Conservation (phyloP, 2,113 vertebrate species). For the Bothrops jararaca region DNA sequence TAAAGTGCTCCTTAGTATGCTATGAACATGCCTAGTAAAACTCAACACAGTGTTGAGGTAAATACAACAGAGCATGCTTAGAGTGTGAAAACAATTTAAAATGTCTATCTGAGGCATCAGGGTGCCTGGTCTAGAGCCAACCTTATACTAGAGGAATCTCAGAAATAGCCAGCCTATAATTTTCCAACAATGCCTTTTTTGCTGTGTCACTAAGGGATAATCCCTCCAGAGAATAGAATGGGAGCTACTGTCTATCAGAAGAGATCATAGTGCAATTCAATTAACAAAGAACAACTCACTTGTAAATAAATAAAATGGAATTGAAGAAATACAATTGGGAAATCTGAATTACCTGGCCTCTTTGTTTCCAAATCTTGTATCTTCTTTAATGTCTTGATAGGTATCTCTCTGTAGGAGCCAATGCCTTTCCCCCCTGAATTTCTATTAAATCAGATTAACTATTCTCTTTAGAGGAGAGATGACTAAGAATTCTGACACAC, state of each 20-base stretch:
- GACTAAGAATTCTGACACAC: not conserved
- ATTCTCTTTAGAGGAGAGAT: not conserved
- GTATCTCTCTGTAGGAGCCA: not conserved
- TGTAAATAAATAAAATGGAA: not conserved
- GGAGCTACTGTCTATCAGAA: not conserved
- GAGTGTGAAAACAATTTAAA: not conserved
- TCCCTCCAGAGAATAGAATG: not conserved
- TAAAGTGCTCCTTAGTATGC: not conserved
- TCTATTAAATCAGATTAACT: not conserved
- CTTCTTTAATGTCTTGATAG: not conserved
- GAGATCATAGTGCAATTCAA: not conserved
- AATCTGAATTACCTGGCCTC: not conserved
- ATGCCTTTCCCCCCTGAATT: not conserved
- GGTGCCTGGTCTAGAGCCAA: not conserved
- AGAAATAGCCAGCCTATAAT: not conserved
- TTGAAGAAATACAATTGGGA: not conserved
- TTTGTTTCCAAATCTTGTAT: not conserved
- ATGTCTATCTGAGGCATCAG: not conserved
- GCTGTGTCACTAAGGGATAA: not conserved
- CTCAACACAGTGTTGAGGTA: not conserved
- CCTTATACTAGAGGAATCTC: not conserved
- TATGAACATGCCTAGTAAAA: not conserved
- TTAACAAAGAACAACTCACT: not conserved
- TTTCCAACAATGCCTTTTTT: not conserved
- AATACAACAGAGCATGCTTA: not conserved